Percentiles rank a stretch among this genome's conserved stretches.
phyloP scores from a whole-genome alignment of 2,113 vertebrate genomes.

The Theristicus caerulescens region DNA sequence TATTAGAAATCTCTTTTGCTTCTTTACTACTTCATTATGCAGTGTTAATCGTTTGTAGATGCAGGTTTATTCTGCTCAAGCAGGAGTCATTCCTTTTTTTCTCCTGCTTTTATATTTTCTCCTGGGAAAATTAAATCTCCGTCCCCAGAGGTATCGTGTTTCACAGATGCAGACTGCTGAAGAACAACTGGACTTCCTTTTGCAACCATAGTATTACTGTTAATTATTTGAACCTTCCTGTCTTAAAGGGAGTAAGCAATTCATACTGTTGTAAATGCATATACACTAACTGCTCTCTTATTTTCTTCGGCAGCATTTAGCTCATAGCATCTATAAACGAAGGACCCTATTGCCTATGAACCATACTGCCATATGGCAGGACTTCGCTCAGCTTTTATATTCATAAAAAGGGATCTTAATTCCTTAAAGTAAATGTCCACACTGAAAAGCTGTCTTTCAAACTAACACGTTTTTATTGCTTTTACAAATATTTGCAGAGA shows the following conservation, averaged over 20 bases:
- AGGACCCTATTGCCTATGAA: constrained; percentile 51
- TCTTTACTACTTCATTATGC: constrained; percentile 68
- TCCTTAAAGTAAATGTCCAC: constrained; percentile 55
- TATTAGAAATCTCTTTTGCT: constrained; percentile 70
- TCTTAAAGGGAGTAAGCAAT: constrained; percentile 45
- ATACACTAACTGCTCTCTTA: constrained; percentile 12
- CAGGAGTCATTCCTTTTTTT: constrained; percentile 53
- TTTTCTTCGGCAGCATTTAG: constrained; percentile 6
- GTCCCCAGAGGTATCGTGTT: constrained; percentile 56
- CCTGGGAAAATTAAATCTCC: constrained; percentile 64
- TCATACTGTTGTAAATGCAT: constrained; percentile 41
- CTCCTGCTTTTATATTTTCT: constrained; percentile 57
- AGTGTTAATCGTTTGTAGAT: constrained; percentile 61
- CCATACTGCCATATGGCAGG: constrained; percentile 59
- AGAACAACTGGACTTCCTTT: constrained; percentile 65
- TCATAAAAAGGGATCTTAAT: constrained; percentile 55
- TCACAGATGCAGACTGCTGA: constrained; percentile 53
- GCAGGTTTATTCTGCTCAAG: constrained; percentile 55
- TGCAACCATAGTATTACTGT: constrained; percentile 32
- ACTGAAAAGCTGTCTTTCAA: constrained; percentile 60
- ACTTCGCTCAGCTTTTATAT: constrained; percentile 66
- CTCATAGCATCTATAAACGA: constrained; percentile 47
- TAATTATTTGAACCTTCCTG: constrained; percentile 62
- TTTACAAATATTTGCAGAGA: constrained; percentile 70
- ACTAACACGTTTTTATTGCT: constrained; percentile 56